Percentiles rank a stretch among this genome's conserved stretches.
These are phyloP conservation scores for Dallia pectoralis DNA, from an alignment of 2,797 vertebrate genomes.

Conservation along the genomic window DNA sequence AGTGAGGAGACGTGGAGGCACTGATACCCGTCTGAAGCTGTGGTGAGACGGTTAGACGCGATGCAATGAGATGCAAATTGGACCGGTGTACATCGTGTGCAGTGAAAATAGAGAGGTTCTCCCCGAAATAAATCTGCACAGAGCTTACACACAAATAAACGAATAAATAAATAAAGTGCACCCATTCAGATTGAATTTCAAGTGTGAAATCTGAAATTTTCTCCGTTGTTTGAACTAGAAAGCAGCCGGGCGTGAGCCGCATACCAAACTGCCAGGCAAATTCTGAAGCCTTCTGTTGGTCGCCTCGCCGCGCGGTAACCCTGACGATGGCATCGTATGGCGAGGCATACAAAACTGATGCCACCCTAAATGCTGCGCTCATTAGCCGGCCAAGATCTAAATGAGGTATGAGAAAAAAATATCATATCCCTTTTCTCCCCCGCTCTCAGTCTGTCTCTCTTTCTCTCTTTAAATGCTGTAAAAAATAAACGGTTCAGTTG, in stretches of 20 bases:
- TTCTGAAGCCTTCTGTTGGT: conserved; percentile 28
- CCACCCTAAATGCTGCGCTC: conserved; percentile 29
- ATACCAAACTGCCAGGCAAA: conserved; percentile 36
- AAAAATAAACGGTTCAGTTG: neutral
- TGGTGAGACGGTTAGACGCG: neutral
- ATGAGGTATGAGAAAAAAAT: conserved; percentile 9
- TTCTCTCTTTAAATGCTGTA: neutral
- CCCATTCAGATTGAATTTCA: conserved; percentile 15
- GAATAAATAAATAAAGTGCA: conserved; percentile 9
- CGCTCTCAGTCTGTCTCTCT: neutral
- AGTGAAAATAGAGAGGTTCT: neutral
- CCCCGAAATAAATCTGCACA: neutral
- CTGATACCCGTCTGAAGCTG: neutral
- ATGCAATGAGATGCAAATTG: neutral
- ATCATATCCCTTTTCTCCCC: neutral
- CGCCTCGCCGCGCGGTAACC: conserved; percentile 28
- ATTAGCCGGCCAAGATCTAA: conserved; percentile 23
- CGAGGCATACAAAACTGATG: conserved; percentile 21
- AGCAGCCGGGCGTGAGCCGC: conserved; percentile 25
- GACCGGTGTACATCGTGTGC: neutral
- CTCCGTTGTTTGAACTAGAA: conserved; percentile 26
- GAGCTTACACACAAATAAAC: conserved; percentile 20
- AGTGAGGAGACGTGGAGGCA: neutral
- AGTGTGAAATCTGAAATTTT: conserved; percentile 30
- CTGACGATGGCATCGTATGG: conserved; percentile 35